Conservation (phyloP, 2,888 invertebrate genomes). For the Anorthoa munda region DNA sequence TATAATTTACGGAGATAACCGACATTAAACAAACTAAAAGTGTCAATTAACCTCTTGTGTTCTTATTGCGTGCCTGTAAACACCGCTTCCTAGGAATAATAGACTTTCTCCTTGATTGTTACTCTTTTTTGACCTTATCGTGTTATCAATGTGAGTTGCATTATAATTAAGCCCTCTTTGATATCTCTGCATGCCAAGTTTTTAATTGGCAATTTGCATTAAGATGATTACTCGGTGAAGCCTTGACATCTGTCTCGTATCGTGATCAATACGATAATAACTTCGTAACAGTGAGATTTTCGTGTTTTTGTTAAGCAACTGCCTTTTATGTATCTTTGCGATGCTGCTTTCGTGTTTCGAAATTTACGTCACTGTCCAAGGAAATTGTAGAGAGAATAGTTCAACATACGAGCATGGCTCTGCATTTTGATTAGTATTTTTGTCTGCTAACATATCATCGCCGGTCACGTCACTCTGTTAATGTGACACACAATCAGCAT, state of each 20-base stretch:
- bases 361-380: slow-evolving; percentile 44
- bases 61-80: slow-evolving; percentile 65
- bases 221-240: slow-evolving; percentile 65
- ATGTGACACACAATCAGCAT: slow-evolving; percentile 65
- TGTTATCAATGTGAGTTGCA: slow-evolving; percentile 65
- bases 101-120: slow-evolving; percentile 62
- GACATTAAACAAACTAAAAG: slow-evolving; percentile 67
- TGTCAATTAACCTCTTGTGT: slow-evolving; percentile 65
- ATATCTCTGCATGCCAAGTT: slow-evolving; percentile 67
- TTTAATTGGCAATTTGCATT: slow-evolving; percentile 82
- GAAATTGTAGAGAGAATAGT: slow-evolving; percentile 46
- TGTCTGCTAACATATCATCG: slow-evolving; percentile 54
- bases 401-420: slow-evolving; percentile 54
- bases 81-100: slow-evolving; percentile 59
- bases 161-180: slow-evolving; percentile 63
- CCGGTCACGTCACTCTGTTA: slow-evolving; percentile 62
- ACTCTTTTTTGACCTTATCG: slow-evolving; percentile 63
- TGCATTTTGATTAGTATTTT: slow-evolving; percentile 67
- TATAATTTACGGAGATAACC: slow-evolving; percentile 63
- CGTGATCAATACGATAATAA: slow-evolving; percentile 69
- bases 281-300: slow-evolving; percentile 56
- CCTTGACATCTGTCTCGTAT: slow-evolving; percentile 76
- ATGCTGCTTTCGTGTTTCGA: slow-evolving; percentile 42
- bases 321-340: slow-evolving; percentile 54
- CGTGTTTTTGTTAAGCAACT: slow-evolving; percentile 55